Evolutionary conservation across 1,140 invertebrate genomes (phyloP).

Genomic region (Saccostrea cuccullata): DNA sequence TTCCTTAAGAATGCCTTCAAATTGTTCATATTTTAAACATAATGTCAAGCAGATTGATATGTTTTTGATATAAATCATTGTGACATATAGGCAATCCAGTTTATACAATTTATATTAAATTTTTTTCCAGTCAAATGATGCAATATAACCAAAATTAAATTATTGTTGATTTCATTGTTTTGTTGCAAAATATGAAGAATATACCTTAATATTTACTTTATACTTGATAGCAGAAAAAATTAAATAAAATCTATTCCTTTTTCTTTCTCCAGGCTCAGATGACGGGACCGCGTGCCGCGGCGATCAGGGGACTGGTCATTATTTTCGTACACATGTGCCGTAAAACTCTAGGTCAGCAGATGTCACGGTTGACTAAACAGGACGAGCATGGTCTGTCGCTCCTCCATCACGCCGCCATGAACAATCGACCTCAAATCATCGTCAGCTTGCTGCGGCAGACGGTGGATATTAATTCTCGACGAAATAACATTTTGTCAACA

Average conservation of each 20-base stretch:
- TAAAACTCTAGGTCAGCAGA: slow-evolving; percentile 70
- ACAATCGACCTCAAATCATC: slow-evolving; percentile 77
- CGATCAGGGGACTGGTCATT: slow-evolving; percentile 74
- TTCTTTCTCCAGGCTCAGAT: slow-evolving; percentile 67
- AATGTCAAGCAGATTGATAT: too few species aligned
- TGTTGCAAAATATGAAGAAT: too few species aligned
- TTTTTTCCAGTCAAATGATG: too few species aligned
- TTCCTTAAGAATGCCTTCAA: too few species aligned
- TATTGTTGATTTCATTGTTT: too few species aligned
- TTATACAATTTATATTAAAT: too few species aligned
- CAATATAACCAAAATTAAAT: too few species aligned
- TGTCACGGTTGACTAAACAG: slow-evolving; percentile 74
- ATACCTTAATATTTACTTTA: too few species aligned
- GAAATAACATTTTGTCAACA: slow-evolving; percentile 73
- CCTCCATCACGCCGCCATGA: slow-evolving; percentile 77
- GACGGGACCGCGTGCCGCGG: slow-evolving; percentile 70
- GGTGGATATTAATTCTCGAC: slow-evolving; percentile 75
- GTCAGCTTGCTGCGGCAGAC: slow-evolving; percentile 72
- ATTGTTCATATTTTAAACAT: too few species aligned
- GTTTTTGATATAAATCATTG: too few species aligned
- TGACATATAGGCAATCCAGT: too few species aligned
- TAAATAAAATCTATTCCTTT: not conserved
- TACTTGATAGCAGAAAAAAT: not conserved
- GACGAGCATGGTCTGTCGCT: slow-evolving; percentile 76
- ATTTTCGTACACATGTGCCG: slow-evolving; percentile 73